A percentile compares a stretch with the other conserved stretches of the same genome.
Evolutionary conservation across 1,140 invertebrate species (phyloP).

Genomic region (Brachystomella parvula): DNA sequence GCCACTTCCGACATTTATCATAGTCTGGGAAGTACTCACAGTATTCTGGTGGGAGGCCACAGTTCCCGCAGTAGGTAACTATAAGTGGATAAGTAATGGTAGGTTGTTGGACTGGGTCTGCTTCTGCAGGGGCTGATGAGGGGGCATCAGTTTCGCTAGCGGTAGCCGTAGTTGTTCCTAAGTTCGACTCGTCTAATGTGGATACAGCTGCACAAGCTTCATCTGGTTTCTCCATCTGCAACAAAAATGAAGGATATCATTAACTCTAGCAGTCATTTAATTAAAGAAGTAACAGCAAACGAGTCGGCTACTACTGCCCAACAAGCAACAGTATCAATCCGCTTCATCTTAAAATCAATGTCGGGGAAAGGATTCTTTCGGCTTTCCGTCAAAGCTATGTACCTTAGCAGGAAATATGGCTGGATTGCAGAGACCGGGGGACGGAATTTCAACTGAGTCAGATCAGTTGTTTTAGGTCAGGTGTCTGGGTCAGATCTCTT

Average conservation of each 20-base stretch:
- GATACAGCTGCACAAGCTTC: background rate
- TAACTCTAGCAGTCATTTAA: background rate
- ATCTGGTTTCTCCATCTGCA: background rate
- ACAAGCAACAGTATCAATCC: too few relatives aligned
- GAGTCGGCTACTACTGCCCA: background rate
- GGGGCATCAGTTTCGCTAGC: background rate
- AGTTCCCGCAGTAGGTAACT: constrained; percentile 90
- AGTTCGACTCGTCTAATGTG: background rate
- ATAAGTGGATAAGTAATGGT: constrained; percentile 67
- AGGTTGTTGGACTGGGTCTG: background rate
- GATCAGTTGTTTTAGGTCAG: too few relatives aligned
- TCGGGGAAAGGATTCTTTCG: too few relatives aligned
- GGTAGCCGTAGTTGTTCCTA: background rate
- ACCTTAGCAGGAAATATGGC: too few relatives aligned
- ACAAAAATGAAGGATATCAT: background rate
- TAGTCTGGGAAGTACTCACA: constrained; percentile 97
- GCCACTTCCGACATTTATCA: constrained; percentile 94
- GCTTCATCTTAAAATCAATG: too few relatives aligned
- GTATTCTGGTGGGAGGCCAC: constrained; percentile 90
- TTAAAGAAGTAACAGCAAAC: background rate
- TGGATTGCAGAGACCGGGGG: too few relatives aligned
- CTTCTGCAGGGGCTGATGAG: background rate
- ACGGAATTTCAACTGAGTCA: too few relatives aligned
- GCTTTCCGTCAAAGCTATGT: too few relatives aligned
- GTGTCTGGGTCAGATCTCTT: too few relatives aligned